Percentiles rank a stretch among this genome's conserved stretches.
phyloP scores from a whole-genome alignment of 1,140 invertebrate species.

The Cydia splendana region DNA sequence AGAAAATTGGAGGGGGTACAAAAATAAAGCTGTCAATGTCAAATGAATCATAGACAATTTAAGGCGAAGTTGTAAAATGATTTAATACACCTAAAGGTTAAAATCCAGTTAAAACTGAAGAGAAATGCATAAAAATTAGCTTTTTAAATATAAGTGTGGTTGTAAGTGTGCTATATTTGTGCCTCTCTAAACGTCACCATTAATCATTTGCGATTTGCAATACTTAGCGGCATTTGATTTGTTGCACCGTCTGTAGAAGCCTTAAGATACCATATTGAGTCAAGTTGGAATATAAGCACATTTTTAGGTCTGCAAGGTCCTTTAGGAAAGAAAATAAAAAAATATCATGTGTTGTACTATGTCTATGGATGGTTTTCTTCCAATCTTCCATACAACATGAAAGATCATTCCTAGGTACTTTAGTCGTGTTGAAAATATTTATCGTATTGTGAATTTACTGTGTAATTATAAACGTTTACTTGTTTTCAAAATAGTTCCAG shows the following conservation, averaged over 20 bases:
- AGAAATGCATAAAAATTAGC: too few relatives aligned
- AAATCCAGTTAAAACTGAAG: too few relatives aligned
- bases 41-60: conserved; percentile 13
- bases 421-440: conserved; percentile 4
- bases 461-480: not conserved
- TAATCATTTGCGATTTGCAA: too few relatives aligned
- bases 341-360: not conserved
- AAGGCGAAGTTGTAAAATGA: not conserved
- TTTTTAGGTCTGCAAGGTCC: too few relatives aligned
- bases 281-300: too few relatives aligned
- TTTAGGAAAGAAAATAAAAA: not conserved
- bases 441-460: not conserved
- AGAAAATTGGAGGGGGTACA: not conserved
- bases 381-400: not conserved
- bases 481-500: not conserved
- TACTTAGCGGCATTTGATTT: too few relatives aligned
- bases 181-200: too few relatives aligned
- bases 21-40: not conserved
- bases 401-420: not conserved
- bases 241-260: too few relatives aligned
- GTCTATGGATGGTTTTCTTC: conserved; percentile 14
- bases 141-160: too few relatives aligned
- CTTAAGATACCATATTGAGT: too few relatives aligned
- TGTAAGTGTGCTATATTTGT: too few relatives aligned
- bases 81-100: too few relatives aligned